Evolutionary conservation across 2,113 vertebrate genomes (phyloP), one percentile per base, ranked within the genome.

Genomic region (Centrocercus urophasianus): DNA sequence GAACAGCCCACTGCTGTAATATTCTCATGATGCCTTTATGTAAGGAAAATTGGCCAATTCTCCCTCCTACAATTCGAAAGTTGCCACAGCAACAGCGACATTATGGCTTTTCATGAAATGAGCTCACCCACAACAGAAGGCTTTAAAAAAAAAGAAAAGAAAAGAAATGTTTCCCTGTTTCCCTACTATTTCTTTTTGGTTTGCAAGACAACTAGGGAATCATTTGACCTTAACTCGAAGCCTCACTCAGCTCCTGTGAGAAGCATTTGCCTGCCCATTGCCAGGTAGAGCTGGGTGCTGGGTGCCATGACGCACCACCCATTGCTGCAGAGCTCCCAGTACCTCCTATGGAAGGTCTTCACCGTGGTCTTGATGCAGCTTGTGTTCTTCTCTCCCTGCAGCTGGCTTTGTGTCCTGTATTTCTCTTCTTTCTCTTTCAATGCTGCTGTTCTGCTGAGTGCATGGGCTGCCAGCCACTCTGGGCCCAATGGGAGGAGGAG

Each of bases 41-140:
- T 75, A 80, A 89, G 72, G 79, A 93, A 93, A 94, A 94, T 95
- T 90, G 86, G 72, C 83, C 93, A 87, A 56, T 96, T 95, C 70
- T 88, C 73, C 90, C 80, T 83, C 86, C 90, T 82, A 84, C 79
- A 61, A 83, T 79, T 80, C 76, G 79, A 57, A 94, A 86, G 90
- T 95, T 95, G 85, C 93, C 92, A 89, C 84, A 93, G 92, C 93
- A 95, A 95, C 96, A 84, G 76, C n/a, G 12, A 65, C 92, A 86
- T 90, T 40, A 82, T 85, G 52, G 38, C 25, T 75, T 90, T 90
- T 60, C 80, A 86, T 78, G 38, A 76, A 83, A 95, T 94, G 95
- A 93, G 84, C 91, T 95, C 96, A 89, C 56, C 73, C 74, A 81
- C 94, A 60, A 66, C 85, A 90, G 74, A 54, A 78, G 63, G 48